Evolutionary conservation across 1,140 invertebrate genomes (phyloP), one percentile per base, ranked within the genome.

Genomic region (Brachionus rotundiformis): DNA sequence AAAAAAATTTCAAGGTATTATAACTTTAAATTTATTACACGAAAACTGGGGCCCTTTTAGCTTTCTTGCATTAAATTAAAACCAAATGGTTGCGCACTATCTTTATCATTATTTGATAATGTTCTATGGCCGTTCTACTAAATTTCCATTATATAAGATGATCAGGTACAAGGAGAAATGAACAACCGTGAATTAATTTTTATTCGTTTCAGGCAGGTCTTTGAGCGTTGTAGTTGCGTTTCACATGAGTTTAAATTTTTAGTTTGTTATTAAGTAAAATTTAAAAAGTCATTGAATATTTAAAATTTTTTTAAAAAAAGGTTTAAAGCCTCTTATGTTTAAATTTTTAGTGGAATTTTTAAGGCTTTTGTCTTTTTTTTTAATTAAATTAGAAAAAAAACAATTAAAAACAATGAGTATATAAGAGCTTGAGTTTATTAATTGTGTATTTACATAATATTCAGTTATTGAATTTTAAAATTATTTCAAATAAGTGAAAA

Each of bases 361-460:
- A 36, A 36, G 63, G 63, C 31, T 68, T 68, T 68, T 36, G 29
- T 68, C 33, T 68, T 36, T 68, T 36, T 33, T 63, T 68, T 68
- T 68, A 68, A 68, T 68, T 68, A 68, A 68, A 33, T 68, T 68
- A 68, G 63, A 33, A 33, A 8, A 68, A 68, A 68, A 68, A 68
- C 63, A 68, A 68, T 68, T 68, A 68, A 68, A 68, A 68, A 68
- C 63, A 68, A 68, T 16, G 63, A 68, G 63, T n/a, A 65, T 8
- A 63, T 36, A 36, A 36, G 27, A 68, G 31, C 31, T 68, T 68
- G 63, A 68, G 63, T 68, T 33, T 41, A 68, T 68, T 68, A 68
- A 68, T 68, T 68, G 63, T 33, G 63, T 68, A 68, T 68, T 68
- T 68, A 68, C 63, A 68, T 68, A 68, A 68, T 68, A 68, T 68